Conservation (phyloP, 2,113 vertebrate genomes). For the Aspidoscelis tigris region DNA sequence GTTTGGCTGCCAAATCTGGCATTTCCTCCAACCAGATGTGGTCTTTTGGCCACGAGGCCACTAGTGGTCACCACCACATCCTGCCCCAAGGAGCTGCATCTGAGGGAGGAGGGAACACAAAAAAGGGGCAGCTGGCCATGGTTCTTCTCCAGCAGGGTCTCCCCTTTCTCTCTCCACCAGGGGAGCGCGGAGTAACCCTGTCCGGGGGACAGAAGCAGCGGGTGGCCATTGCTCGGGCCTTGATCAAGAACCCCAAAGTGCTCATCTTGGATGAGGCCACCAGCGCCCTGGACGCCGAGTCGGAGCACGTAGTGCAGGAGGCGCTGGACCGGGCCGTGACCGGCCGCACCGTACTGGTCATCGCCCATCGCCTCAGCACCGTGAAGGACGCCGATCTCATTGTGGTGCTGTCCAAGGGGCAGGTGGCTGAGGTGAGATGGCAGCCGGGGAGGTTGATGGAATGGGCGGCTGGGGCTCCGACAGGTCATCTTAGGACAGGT, state of each 20-base stretch:
- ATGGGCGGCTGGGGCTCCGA: too few relatives aligned
- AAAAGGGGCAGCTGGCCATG: neutral
- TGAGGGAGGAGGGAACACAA: too few relatives aligned
- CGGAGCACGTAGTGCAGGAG: slow-evolving; percentile 89
- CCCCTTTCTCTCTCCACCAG: slow-evolving; percentile 56
- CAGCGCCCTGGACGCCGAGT: slow-evolving; percentile 89
- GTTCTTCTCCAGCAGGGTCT: neutral
- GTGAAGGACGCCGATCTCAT: slow-evolving; percentile 86
- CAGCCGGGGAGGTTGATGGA: rapidly evolving
- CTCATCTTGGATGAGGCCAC: slow-evolving; percentile 94
- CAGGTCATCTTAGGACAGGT: too few relatives aligned
- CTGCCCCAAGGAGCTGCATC: neutral
- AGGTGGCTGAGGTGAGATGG: slow-evolving; percentile 84
- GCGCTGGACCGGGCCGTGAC: slow-evolving; percentile 85
- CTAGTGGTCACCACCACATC: too few relatives aligned
- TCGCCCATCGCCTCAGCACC: slow-evolving; percentile 95
- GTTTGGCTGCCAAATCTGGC: too few relatives aligned
- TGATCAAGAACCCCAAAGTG: slow-evolving; percentile 89
- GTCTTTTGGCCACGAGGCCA: neutral
- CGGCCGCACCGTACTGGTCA: slow-evolving; percentile 92
- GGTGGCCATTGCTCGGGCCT: slow-evolving; percentile 90
- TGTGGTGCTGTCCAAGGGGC: slow-evolving; percentile 86
- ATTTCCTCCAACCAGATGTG: neutral
- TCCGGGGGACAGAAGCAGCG: slow-evolving; percentile 96
- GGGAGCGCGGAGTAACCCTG: slow-evolving; percentile 87